Base-by-base conservation (phyloP, 2,113 vertebrate genomes). In the Etheostoma cragini region DNA sequence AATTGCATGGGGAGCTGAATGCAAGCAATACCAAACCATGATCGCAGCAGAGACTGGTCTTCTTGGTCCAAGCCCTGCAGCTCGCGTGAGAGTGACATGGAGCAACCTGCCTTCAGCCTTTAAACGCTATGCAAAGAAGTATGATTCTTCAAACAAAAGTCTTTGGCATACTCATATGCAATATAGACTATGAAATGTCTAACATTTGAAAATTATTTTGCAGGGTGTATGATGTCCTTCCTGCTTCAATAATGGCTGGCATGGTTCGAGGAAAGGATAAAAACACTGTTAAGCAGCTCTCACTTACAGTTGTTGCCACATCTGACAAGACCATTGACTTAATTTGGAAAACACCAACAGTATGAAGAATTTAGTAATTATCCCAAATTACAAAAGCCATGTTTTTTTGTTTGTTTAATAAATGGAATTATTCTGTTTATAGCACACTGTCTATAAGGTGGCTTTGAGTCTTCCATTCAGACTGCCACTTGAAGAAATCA, bases 41-140 rank as follows among this genome's bases (percentile, higher is more conserved):
- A 33, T 91, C 22, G 92, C 91, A 73, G 69, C 91, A n/a, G 94
- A 96, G 76, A 95, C 91, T 6, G 96, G 96, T 71, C 74, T 83
- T 19, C 86, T 95, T 62, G 92, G 89, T 72, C 60, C 33, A 50
- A 89, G 85, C 26, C 94, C 95, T 64, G 96, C 96, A 76, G 80
- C 82, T 17, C 95, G 95, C 49, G 0, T 95, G 66, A 95, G 91
- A 81, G 0, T 95, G 30, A 16, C 86, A 3, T 97, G 95, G 94
- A 78, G 89, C 8, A 86, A 69, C 72, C 56, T 96, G 21, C 93
- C 95, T 45, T 74, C 85, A 33, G 24, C 30, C 2, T 0, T 96
- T 15, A 93, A 21, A 81, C 69, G 26, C 15, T 8, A 78, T 4
- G 85, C 76, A 67, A 67, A 92, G 42, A 84, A 26, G 96, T 97